A percentile compares a stretch with the other conserved stretches of the same genome.
Evolutionary conservation across 2,797 vertebrate species (phyloP).

Genomic region (Anguilla pacifica): DNA sequence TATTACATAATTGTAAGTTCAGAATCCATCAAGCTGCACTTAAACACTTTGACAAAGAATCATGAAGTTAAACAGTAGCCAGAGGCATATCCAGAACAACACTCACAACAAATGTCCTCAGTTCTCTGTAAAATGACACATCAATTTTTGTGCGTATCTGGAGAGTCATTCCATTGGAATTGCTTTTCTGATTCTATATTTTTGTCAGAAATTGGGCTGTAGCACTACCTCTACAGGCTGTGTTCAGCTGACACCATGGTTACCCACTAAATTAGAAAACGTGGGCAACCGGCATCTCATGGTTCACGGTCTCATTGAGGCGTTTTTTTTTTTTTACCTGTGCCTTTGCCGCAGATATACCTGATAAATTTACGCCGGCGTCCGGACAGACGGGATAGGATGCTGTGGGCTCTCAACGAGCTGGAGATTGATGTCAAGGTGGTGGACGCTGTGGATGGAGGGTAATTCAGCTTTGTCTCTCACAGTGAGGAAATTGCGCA

Average conservation of each 20-base stretch:
- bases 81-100: neutral
- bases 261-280: neutral
- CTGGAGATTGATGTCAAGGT: slow-evolving; percentile 84
- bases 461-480: slow-evolving; percentile 63
- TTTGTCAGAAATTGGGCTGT: slow-evolving; percentile 2
- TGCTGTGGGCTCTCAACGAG: slow-evolving; percentile 87
- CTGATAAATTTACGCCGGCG: slow-evolving; percentile 93
- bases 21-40: neutral
- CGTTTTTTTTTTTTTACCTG: neutral
- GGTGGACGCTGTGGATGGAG: slow-evolving; percentile 89
- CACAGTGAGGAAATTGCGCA: slow-evolving; percentile 27
- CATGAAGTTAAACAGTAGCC: neutral
- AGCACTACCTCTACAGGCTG: neutral
- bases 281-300: neutral
- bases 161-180: neutral
- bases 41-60: neutral
- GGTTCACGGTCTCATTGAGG: too few relatives aligned
- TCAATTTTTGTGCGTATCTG: neutral
- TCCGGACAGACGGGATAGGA: slow-evolving; percentile 80
- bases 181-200: neutral
- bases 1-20: neutral
- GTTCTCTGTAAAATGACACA: neutral
- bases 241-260: neutral
- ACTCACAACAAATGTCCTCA: neutral
- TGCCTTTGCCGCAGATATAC: slow-evolving; percentile 75